phyloP scores from a whole-genome alignment of 2,113 vertebrate species.

The Lophotis ruficrista region DNA sequence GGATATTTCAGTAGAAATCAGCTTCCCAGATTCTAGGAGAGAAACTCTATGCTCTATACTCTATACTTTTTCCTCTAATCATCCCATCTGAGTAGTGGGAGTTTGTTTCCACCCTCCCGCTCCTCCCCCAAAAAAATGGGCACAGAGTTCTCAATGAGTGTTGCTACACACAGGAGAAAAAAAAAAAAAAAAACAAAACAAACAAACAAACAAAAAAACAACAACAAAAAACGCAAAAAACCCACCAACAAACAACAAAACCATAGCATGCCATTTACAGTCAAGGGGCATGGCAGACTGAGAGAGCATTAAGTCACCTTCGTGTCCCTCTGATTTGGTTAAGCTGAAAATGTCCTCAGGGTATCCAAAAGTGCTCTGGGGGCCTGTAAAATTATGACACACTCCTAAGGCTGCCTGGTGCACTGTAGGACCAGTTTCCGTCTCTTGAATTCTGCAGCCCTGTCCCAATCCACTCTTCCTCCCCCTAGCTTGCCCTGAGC shows the following conservation, averaged over 20 bases:
- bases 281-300: not conserved
- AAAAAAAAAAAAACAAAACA: too few species aligned
- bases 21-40: not conserved
- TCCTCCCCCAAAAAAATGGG: not conserved
- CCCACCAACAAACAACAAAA: not conserved
- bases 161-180: not conserved
- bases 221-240: too few species aligned
- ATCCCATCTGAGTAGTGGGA: not conserved
- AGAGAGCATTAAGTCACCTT: not conserved
- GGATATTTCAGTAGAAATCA: not conserved
- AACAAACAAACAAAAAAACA: not conserved
- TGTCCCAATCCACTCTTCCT: not conserved
- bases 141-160: not conserved
- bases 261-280: not conserved
- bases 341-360: not conserved
- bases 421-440: not conserved
- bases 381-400: not conserved
- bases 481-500: not conserved
- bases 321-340: not conserved
- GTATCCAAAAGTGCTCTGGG: not conserved
- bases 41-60: not conserved
- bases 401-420: not conserved
- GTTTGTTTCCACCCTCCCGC: constrained; percentile 34
- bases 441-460: not conserved
- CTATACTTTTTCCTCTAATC: not conserved